Evolutionary conservation across 2,113 vertebrate genomes (phyloP), one percentile per base, ranked within the genome.

Genomic region (Oplegnathus fasciatus): DNA sequence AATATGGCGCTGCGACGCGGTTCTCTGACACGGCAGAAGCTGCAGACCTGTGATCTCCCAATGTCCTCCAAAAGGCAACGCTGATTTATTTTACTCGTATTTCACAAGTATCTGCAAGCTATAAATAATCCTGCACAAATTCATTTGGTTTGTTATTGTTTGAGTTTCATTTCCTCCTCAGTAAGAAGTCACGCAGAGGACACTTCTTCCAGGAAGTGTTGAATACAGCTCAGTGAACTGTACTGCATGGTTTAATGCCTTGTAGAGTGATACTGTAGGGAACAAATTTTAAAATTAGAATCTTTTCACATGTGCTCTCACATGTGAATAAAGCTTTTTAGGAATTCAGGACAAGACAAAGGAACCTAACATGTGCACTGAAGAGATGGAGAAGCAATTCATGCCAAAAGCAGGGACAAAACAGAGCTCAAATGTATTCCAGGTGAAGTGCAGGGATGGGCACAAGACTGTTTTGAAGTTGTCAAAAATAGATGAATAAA

Each of bases 171-270:
- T 89, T 87, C 75, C 50, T 90, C 48, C 79, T 78, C 82, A 68
- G 80, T 76, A 72, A 83, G 73, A 89, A 90, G 91, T 93, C 89
- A 88, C 65, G 28, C 84, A 84, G 34, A 90, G 87, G 92, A 92
- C 92, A 89, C 82, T 80, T 88, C 83, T 84, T 89, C 79, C 42
- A 15, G 85, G 80, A 84, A 82, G 30, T 79, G 52, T 58, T 83
- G 60, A 80, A 86, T 73, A 57, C 85, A 87, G 88, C 86, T 85
- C 81, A 83, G 73, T 83, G 79, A 86, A 82, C 83, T 86, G 66
- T 5, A 57, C 80, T 71, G 78, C 60, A 55, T 68, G 75, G 80
- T 88, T 83, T 86, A 70, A 67, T 75, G 75, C 83, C 66, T 83
- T 24, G 37, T 78, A 48, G 70, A 77, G 79, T 28, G 44, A 89